These are phyloP conservation scores for Meta bourneti DNA, from an alignment of 2,888 invertebrate species.

Conservation along the genomic window DNA sequence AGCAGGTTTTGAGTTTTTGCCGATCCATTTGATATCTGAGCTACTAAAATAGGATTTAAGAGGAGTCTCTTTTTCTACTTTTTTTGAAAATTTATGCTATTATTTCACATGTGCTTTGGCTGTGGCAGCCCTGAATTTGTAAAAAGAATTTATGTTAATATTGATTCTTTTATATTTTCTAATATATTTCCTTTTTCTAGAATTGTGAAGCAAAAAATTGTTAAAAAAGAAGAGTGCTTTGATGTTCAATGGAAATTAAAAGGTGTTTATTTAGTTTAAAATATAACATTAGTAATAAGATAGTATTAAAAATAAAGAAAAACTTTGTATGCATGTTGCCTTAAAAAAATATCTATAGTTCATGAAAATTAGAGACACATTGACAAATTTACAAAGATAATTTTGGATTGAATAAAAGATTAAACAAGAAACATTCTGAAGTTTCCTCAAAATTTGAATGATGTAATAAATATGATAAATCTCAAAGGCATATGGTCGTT, in stretches of 20 bases:
- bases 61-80: not conserved
- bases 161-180: not conserved
- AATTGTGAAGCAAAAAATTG: slow-evolving; percentile 15
- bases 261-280: slow-evolving; percentile 16
- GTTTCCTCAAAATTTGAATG: too few relatives aligned
- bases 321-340: not conserved
- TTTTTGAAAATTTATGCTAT: not conserved
- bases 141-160: not conserved
- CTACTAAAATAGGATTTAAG: not conserved
- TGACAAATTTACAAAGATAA: not conserved
- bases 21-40: not conserved
- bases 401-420: not conserved
- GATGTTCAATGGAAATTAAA: slow-evolving; percentile 26
- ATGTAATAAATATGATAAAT: too few relatives aligned
- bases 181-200: not conserved
- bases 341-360: not conserved
- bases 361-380: not conserved
- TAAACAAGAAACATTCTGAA: not conserved
- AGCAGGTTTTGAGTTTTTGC: too few relatives aligned
- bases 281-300: not conserved
- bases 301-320: not conserved
- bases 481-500: too few relatives aligned
- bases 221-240: slow-evolving; percentile 6
- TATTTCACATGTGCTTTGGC: not conserved
- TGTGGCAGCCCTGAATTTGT: not conserved